Percentiles rank a stretch among this genome's conserved stretches.
phyloP scores from a whole-genome alignment of 2,113 vertebrate genomes.

The Platysternon megacephalum region DNA sequence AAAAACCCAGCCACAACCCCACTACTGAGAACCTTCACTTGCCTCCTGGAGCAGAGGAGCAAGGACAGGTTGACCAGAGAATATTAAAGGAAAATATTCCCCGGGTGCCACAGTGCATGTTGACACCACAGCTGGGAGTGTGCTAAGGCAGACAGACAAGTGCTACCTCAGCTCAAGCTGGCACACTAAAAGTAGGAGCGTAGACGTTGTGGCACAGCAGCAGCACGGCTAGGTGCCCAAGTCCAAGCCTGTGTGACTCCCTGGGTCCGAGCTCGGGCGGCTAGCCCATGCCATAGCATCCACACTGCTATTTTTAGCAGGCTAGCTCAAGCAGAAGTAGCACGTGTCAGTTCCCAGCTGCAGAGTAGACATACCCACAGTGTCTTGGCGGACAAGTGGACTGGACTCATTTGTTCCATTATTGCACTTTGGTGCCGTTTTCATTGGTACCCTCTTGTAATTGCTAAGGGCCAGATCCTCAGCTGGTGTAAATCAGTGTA shows the following conservation, averaged over 20 bases:
- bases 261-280: neutral
- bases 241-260: neutral
- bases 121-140: neutral
- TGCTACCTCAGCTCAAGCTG: neutral
- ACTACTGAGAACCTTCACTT: neutral
- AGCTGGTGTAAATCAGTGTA: neutral
- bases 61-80: neutral
- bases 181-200: too few relatives aligned
- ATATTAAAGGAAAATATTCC: neutral
- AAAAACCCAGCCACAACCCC: too few relatives aligned
- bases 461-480: neutral
- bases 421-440: neutral
- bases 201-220: too few relatives aligned
- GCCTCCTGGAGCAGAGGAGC: neutral
- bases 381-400: neutral
- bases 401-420: neutral
- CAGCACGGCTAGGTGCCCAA: neutral
- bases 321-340: neutral
- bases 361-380: neutral
- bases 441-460: neutral
- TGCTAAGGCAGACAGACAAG: neutral
- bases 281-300: neutral
- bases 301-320: neutral
- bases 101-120: neutral
- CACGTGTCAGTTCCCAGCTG: neutral